Evolutionary conservation across 2,888 invertebrate species (phyloP), one percentile per base, ranked within the genome.

Genomic region (Acleris literana): DNA sequence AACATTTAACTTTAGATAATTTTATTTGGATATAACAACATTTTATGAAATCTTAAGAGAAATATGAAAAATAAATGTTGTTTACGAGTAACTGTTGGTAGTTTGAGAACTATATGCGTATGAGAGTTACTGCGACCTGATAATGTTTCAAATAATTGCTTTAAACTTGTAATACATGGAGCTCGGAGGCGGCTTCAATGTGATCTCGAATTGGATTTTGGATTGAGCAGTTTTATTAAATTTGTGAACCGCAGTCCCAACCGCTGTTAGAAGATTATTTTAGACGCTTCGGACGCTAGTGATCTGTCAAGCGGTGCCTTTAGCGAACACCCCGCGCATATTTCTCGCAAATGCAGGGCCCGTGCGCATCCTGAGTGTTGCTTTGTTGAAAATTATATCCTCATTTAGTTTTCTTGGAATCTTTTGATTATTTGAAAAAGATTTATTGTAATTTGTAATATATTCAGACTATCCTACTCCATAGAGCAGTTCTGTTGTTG

Each of bases 201-300:
- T 90, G 92, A 92, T 92, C 92, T 92, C 92, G 87, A 89, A 88
- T 88, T 83, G 81, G 83, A 82, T 85, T 85, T 83, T 83, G 74
- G 79, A 82, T 83, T 83, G 74, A 74, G 78, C 78, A 82, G 72
- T 66, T 62, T 67, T 39, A 56, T 46, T 57, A 9, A 29, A 33
- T 55, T 53, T 51, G 44, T 68, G 13, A 39, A 60, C 44, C 22
- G 39, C 56, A 63, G 44, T 53, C 46, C 44, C 74, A 72, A 72
- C 22, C 17, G 43, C 22, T n/a, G n/a, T n/a, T 43, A 25, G 11
- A 22, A n/a, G 5, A 17, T 18, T 7, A 16, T 46, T 46, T 46
- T 46, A 16, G 16, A 46, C n/a, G 5, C 7, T 46, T 46, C 17
- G 46, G 46, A 46, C 16, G 46, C n/a, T 7, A 39, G 39, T 39